Evolutionary conservation across 2,797 vertebrate species (phyloP).

Genomic region (Yasuhikotakia modesta): DNA sequence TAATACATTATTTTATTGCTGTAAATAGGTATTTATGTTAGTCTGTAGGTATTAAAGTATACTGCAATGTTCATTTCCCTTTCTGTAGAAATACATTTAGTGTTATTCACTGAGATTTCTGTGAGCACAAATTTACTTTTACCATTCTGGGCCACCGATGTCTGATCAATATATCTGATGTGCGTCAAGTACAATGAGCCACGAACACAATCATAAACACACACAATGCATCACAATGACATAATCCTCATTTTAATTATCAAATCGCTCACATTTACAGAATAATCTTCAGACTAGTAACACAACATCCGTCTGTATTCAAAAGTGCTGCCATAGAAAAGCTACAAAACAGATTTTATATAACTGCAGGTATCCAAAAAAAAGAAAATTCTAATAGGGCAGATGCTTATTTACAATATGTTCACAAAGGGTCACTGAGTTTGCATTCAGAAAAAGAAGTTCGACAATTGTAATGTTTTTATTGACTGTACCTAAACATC

Average conservation of each 20-base stretch:
- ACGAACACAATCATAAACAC: not conserved
- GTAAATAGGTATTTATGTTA: constrained; percentile 25
- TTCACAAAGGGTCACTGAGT: not conserved
- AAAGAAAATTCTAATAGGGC: constrained; percentile 14
- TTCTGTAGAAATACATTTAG: not conserved
- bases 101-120: not conserved
- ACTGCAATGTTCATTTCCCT: not conserved
- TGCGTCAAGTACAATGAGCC: constrained; percentile 3
- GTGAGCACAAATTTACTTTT: constrained; percentile 10
- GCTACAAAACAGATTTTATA: not conserved
- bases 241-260: constrained; percentile 48
- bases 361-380: constrained; percentile 15
- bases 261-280: constrained; percentile 42
- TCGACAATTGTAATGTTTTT: not conserved
- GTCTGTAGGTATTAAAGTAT: not conserved
- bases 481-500: not conserved
- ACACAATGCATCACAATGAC: constrained; percentile 15
- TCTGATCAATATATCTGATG: constrained; percentile 11
- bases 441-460: not conserved
- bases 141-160: not conserved
- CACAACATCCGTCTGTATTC: constrained; percentile 20
- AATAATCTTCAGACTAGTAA: constrained; percentile 26
- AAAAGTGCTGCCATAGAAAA: constrained; percentile 36
- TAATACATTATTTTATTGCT: constrained; percentile 24
- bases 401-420: constrained; percentile 36